Conservation (phyloP, 2,113 vertebrate species). For the Microcebus tavaratra region DNA sequence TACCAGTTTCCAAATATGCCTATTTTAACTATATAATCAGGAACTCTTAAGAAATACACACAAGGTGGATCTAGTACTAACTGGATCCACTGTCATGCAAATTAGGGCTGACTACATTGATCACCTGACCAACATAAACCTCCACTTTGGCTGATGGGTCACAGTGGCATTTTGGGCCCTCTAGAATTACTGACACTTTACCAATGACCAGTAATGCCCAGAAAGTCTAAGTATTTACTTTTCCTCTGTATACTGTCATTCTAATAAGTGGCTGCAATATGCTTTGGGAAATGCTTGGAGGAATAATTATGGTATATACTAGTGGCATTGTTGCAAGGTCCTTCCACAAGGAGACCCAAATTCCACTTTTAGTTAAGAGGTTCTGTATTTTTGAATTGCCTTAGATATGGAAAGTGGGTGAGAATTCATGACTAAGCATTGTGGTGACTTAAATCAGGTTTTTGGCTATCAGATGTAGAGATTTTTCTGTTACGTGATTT, state of each 20-base stretch:
- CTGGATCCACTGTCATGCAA: neutral
- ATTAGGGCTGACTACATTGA: neutral
- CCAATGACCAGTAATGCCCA: neutral
- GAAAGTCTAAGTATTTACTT: neutral
- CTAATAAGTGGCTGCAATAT: neutral
- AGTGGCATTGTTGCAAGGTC: neutral
- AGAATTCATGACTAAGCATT: neutral
- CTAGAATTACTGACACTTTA: neutral
- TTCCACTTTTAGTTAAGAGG: neutral
- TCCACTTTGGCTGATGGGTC: neutral
- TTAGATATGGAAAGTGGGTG: neutral
- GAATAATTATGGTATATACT: neutral
- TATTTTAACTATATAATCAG: neutral
- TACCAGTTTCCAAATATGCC: neutral
- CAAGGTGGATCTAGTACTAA: neutral
- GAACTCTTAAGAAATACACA: neutral
- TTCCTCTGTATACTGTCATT: neutral
- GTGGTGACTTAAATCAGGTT: neutral
- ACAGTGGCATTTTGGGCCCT: neutral
- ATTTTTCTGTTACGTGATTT: neutral
- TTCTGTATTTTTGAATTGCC: neutral
- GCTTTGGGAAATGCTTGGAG: neutral
- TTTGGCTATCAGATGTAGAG: neutral
- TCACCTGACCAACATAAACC: neutral
- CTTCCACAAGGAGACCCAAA: neutral